Evolutionary conservation across 1,140 invertebrate genomes (phyloP).

Genomic region (Drosophila dunni): DNA sequence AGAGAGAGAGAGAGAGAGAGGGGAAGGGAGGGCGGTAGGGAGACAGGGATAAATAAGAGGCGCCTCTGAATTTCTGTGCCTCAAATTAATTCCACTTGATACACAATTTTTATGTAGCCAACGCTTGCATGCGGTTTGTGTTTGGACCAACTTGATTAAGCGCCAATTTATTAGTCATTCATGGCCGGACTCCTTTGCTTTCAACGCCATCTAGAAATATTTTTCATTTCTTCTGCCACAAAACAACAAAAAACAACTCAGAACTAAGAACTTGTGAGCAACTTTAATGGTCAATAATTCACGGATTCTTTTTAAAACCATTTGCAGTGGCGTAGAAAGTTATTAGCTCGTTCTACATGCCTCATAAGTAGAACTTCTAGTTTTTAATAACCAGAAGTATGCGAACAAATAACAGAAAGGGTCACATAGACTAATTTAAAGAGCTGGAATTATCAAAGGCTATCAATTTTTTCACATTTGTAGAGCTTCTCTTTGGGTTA

Average conservation of each 20-base stretch:
- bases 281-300: conserved; percentile 23
- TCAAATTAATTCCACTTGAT: conserved; percentile 76
- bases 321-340: conserved; percentile 61
- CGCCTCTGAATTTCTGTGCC: conserved; percentile 43
- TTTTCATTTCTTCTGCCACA: conserved; percentile 51
- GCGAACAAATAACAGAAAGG: too few relatives aligned
- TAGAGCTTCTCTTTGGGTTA: too few relatives aligned
- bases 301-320: conserved; percentile 20
- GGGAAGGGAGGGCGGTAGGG: background rate
- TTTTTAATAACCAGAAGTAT: background rate
- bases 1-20: conserved; percentile 2
- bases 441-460: too few relatives aligned
- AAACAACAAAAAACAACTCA: conserved; percentile 20
- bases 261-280: conserved; percentile 5
- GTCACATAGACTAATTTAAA: too few relatives aligned
- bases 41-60: conserved; percentile 19
- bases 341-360: conserved; percentile 63
- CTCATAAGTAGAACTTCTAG: conserved; percentile 66
- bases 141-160: conserved; percentile 70
- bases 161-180: conserved; percentile 80
- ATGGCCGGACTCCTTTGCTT: conserved; percentile 59
- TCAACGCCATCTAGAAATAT: conserved; percentile 75
- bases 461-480: too few relatives aligned
- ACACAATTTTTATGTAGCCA: conserved; percentile 47
- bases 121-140: conserved; percentile 52